Evolutionary conservation across 2,888 invertebrate genomes (phyloP).

Genomic region (Trichopoda pennipes): DNA sequence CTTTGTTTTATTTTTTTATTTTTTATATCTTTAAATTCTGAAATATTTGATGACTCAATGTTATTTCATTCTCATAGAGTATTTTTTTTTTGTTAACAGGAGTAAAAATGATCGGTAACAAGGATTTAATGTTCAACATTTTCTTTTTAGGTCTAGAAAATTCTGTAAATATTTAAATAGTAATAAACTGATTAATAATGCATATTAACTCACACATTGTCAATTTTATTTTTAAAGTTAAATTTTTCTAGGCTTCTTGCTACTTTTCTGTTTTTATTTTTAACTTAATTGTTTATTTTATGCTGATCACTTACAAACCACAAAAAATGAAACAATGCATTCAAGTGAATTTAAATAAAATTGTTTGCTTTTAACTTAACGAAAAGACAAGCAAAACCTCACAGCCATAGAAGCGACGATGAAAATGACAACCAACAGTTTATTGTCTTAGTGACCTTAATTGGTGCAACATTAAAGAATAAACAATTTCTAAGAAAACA

Average conservation of each 20-base stretch:
- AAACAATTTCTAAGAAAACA: constrained; percentile 43
- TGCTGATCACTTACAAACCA: constrained; percentile 19
- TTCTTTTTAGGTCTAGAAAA: background rate
- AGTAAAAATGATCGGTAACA: background rate
- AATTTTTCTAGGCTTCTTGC: constrained; percentile 23
- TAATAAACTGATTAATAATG: constrained; percentile 3
- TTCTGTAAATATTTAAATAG: constrained; percentile 34
- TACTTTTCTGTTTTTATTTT: constrained; percentile 18
- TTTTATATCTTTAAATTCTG: background rate
- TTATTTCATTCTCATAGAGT: background rate
- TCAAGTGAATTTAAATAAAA: constrained; percentile 50
- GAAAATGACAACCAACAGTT: constrained; percentile 31
- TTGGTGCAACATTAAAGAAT: constrained; percentile 33
- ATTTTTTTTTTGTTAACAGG: background rate
- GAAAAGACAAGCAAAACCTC: constrained; percentile 17
- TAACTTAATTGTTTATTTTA: constrained; percentile 20
- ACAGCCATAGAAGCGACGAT: constrained; percentile 19
- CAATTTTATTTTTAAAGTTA: background rate
- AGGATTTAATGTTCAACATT: background rate
- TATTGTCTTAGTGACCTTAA: constrained; percentile 59
- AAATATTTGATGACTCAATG: background rate
- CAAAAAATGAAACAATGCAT: constrained; percentile 40
- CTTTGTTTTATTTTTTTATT: no score
- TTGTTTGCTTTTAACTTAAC: constrained; percentile 20
- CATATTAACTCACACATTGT: background rate